phyloP scores from a whole-genome alignment of 2,888 invertebrate genomes.

The Monoplex corrugatus region DNA sequence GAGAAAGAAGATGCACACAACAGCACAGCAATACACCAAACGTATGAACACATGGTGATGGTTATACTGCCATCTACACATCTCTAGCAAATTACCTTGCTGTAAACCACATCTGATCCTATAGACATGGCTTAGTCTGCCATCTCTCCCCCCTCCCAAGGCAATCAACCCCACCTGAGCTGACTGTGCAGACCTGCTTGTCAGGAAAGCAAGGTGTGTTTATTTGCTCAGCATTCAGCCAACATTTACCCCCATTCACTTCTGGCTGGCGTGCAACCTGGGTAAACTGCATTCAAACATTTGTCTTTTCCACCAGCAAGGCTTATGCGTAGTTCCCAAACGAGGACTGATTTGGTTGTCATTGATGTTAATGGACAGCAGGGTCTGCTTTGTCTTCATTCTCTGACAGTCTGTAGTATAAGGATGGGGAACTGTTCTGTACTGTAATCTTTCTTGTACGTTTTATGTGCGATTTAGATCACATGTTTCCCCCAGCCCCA shows the following conservation, averaged over 20 bases:
- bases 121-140: slow-evolving; percentile 7
- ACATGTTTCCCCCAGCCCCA: not conserved
- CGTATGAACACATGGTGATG: not conserved
- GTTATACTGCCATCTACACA: not conserved
- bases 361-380: slow-evolving; percentile 25
- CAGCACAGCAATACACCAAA: too few species aligned
- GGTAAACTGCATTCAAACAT: slow-evolving; percentile 28
- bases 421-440: not conserved
- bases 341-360: slow-evolving; percentile 4
- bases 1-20: too few species aligned
- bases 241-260: slow-evolving; percentile 38
- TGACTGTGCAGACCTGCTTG: not conserved
- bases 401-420: not conserved
- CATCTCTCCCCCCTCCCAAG: not conserved
- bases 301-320: too few species aligned
- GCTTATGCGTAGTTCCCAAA: not conserved
- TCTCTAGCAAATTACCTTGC: not conserved
- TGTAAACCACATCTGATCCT: not conserved
- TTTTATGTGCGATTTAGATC: not conserved
- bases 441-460: not conserved
- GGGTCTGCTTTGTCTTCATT: not conserved
- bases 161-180: slow-evolving; percentile 21
- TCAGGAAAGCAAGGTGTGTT: slow-evolving; percentile 34
- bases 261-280: not conserved
- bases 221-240: slow-evolving; percentile 44